Evolutionary conservation across 2,888 invertebrate species (phyloP), one percentile per base, ranked within the genome.

Genomic region (Phytoseiulus persimilis): DNA sequence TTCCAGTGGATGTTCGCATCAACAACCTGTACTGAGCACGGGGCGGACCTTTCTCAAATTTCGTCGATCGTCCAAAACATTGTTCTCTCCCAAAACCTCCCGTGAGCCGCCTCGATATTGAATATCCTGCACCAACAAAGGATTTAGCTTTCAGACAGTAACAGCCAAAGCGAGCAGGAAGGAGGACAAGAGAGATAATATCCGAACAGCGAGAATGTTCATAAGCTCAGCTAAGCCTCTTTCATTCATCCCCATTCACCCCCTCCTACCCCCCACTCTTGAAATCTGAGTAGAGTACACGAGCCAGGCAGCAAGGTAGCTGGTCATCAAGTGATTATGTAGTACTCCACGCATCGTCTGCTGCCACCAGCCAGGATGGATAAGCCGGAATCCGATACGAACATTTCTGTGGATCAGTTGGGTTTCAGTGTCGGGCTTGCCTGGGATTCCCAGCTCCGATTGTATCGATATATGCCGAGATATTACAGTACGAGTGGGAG

Each of bases 341-440:
- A 65, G 65, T 65, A 65, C 65, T 65, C 65, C 18, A 23, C 65
- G 65, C 65, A 23, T 28, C 65, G 65, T 6, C 28, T 65, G 65
- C 18, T 65, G 14, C 65, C 65, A n/a, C n/a, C 18, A 2, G 65
- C 65, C 18, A n/a, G n/a, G 65, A 23, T 65, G 65, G 65, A 65
- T 65, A 65, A 65, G 65, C 65, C 65, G 65, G 65, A 65, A 65
- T 65, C 65, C 65, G 65, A 65, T 65, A 65, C 65, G 65, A 65
- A 65, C 39, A 39, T 65, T 65, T 65, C 65, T 65, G 2, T 18
- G 65, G 65, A 65, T 65, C 65, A 65, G 65, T 28, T 65, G 65
- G 65, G 9, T 65, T 65, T 65, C 65, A 65, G 5, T 65, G 9
- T 18, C 65, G 23, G 65, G 65, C 65, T 65, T 65, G 11, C 18